Evolutionary conservation across 2,113 vertebrate species (phyloP).

Genomic region (Terrapene triunguis): DNA sequence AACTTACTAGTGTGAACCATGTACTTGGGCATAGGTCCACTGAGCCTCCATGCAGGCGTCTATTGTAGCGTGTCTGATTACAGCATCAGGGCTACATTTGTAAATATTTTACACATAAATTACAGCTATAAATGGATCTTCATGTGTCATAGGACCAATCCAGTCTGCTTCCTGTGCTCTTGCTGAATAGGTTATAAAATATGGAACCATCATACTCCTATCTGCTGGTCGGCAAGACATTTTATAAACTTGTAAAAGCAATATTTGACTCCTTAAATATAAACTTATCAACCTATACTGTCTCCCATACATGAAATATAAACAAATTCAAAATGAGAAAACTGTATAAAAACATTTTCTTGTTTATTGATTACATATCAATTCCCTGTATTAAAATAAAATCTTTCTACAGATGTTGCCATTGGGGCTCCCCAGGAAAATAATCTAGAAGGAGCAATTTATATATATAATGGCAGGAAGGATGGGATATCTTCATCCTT

Average conservation of each 20-base stretch:
- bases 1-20: background rate
- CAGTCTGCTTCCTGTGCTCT: background rate
- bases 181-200: background rate
- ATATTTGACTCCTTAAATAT: background rate
- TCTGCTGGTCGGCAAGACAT: background rate
- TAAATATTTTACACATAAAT: background rate
- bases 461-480: slow-evolving; percentile 90
- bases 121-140: background rate
- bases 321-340: background rate
- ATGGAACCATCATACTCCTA: background rate
- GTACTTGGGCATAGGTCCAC: background rate
- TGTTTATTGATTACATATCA: background rate
- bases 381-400: background rate
- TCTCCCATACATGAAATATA: background rate
- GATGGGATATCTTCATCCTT: slow-evolving; percentile 82
- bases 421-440: slow-evolving; percentile 91
- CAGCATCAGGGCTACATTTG: background rate
- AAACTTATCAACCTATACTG: background rate
- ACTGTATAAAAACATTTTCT: background rate
- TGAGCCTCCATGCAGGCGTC: background rate
- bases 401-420: slow-evolving; percentile 84
- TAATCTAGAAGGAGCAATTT: slow-evolving; percentile 83
- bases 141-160: background rate
- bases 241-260: background rate
- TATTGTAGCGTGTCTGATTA: background rate